phyloP scores from a whole-genome alignment of 2,113 vertebrate genomes.

The Fukomys damarensis region DNA sequence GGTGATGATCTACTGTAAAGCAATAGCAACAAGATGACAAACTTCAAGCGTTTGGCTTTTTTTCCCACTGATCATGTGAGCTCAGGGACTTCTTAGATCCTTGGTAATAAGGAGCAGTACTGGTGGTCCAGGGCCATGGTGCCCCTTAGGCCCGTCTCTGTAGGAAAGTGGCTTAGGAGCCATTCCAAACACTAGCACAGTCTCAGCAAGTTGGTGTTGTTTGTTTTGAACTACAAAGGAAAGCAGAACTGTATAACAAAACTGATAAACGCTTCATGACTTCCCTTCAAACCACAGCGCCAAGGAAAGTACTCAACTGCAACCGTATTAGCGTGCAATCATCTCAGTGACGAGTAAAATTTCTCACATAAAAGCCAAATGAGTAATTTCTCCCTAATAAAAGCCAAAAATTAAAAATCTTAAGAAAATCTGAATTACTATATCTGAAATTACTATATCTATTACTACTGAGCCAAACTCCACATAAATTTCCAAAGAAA shows the following conservation, averaged over 20 bases:
- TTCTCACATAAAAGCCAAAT: not conserved
- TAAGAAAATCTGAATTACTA: constrained; percentile 29
- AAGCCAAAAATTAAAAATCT: not conserved
- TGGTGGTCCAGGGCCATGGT: too few relatives aligned
- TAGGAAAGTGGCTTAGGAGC: not conserved
- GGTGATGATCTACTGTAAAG: not conserved
- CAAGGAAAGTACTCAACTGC: not conserved
- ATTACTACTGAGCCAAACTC: not conserved
- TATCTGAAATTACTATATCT: not conserved
- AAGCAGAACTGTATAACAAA: constrained; percentile 34
- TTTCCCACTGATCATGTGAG: not conserved
- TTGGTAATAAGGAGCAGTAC: too few relatives aligned
- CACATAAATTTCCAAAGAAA: not conserved
- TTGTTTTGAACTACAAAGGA: not conserved
- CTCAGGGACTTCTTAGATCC: not conserved
- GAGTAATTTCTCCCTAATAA: constrained; percentile 12
- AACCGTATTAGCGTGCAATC: not conserved
- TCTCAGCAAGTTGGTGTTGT: not conserved
- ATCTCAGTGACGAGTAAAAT: not conserved
- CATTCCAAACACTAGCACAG: not conserved
- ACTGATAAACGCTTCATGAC: constrained; percentile 33
- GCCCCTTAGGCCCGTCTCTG: not conserved
- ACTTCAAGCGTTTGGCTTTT: not conserved
- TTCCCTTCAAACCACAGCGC: not conserved
- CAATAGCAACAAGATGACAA: not conserved